A percentile compares a stretch with the other conserved stretches of the same genome.
phyloP scores from a whole-genome alignment of 2,113 vertebrate species.

The Brachypteracias leptosomus region DNA sequence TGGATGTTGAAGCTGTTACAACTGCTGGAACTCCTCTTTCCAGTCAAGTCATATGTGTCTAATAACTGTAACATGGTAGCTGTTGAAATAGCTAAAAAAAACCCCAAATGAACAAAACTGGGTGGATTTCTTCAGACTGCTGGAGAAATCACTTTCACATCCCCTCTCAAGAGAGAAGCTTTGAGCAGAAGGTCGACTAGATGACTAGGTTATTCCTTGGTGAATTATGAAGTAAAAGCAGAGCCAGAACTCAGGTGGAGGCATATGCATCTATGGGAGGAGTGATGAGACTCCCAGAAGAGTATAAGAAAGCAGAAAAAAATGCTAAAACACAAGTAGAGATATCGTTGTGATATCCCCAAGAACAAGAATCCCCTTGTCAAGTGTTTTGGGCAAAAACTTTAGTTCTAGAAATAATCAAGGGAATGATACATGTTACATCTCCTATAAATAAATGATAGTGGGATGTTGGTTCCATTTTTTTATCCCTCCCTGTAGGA shows the following conservation, averaged over 20 bases:
- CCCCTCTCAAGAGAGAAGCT: not conserved
- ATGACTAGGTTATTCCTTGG: not conserved
- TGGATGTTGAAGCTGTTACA: not conserved
- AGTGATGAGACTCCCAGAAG: not conserved
- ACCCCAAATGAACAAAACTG: not conserved
- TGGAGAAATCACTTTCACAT: not conserved
- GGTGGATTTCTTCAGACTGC: not conserved
- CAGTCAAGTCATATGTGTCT: not conserved
- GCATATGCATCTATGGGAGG: accelerated
- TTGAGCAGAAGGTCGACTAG: not conserved
- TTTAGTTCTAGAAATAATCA: not conserved
- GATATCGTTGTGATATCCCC: not conserved
- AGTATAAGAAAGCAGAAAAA: not conserved
- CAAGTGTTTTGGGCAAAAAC: not conserved
- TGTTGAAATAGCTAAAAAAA: not conserved
- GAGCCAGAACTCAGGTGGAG: not conserved
- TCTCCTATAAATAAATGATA: not conserved
- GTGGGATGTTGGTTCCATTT: not conserved
- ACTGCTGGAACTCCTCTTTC: not conserved
- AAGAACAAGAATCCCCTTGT: not conserved
- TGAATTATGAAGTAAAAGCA: not conserved
- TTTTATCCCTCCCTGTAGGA: not conserved
- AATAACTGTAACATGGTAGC: not conserved
- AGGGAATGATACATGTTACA: not conserved
- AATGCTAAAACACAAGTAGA: not conserved